A percentile compares a stretch with the other conserved stretches of the same genome.
These are phyloP conservation scores for Trachops cirrhosus DNA, from an alignment of 2,797 vertebrate species.

Conservation along the genomic window DNA sequence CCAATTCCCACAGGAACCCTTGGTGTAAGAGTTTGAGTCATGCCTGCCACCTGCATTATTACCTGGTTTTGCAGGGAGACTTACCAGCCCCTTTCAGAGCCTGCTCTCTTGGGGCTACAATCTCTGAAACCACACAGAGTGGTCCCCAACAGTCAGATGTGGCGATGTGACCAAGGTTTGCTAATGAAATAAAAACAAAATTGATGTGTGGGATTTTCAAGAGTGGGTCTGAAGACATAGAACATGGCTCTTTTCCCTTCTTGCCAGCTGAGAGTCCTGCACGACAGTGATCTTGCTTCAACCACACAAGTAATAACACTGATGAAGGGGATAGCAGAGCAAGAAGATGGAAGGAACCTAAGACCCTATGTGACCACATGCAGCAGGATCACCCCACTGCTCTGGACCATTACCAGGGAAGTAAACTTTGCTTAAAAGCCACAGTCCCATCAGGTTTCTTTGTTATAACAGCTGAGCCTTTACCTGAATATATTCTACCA, in stretches of 20 bases:
- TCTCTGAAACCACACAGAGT: no score
- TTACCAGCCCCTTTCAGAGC: no score
- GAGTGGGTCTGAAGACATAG: background rate
- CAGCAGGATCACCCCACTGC: background rate
- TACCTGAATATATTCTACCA: background rate
- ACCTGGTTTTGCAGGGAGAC: no score
- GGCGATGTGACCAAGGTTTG: background rate
- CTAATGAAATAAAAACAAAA: background rate
- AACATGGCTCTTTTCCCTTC: background rate
- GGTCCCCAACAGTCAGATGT: background rate
- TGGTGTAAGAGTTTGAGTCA: no score
- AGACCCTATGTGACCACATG: background rate
- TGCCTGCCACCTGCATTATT: no score
- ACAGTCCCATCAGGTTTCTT: background rate
- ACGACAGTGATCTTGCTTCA: background rate
- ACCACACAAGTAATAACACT: background rate
- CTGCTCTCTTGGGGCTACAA: no score
- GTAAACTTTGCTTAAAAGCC: background rate
- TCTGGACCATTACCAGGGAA: background rate
- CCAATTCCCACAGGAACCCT: no score
- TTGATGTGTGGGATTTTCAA: background rate
- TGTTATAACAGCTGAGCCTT: background rate
- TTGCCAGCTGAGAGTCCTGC: background rate
- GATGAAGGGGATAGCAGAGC: background rate
- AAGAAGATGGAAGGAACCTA: background rate